These are phyloP conservation scores for Malurus alboscapulatus DNA, from an alignment of 2,113 vertebrate genomes.

Conservation along the genomic window DNA sequence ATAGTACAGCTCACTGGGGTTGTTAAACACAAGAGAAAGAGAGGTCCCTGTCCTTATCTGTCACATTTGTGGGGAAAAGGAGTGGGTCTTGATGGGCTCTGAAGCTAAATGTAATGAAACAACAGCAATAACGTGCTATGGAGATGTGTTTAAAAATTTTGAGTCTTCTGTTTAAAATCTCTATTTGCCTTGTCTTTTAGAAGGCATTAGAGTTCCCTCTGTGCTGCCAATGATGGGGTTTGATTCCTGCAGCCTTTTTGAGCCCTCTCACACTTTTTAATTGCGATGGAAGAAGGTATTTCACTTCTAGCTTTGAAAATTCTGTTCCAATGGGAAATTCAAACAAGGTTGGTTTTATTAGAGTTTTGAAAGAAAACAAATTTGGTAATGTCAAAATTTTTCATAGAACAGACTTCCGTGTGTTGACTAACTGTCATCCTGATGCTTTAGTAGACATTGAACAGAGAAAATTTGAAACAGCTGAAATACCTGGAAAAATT, in stretches of 20 bases:
- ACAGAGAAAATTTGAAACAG: slow-evolving; percentile 1
- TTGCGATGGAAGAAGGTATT: background rate
- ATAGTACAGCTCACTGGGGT: background rate
- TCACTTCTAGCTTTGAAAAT: background rate
- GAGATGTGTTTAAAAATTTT: background rate
- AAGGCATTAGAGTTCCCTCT: background rate
- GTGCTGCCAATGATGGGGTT: background rate
- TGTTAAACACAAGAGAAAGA: background rate
- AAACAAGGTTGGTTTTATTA: background rate
- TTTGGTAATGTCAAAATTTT: background rate
- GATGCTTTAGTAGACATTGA: background rate
- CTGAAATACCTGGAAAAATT: slow-evolving; percentile 25
- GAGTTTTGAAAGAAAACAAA: slow-evolving; percentile 36
- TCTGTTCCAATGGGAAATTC: background rate
- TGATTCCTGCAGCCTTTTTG: background rate
- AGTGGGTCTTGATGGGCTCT: background rate
- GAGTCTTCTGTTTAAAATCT: background rate
- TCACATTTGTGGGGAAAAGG: background rate
- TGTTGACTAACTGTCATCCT: background rate
- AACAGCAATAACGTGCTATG: background rate
- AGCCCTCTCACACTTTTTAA: background rate
- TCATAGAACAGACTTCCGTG: background rate
- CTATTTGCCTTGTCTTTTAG: background rate
- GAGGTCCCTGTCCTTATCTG: background rate
- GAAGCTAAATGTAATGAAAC: background rate